A percentile compares a stretch with the other conserved stretches of the same genome.
Evolutionary conservation across 1,140 invertebrate species (phyloP).

Genomic region (Drosophila setifemur): DNA sequence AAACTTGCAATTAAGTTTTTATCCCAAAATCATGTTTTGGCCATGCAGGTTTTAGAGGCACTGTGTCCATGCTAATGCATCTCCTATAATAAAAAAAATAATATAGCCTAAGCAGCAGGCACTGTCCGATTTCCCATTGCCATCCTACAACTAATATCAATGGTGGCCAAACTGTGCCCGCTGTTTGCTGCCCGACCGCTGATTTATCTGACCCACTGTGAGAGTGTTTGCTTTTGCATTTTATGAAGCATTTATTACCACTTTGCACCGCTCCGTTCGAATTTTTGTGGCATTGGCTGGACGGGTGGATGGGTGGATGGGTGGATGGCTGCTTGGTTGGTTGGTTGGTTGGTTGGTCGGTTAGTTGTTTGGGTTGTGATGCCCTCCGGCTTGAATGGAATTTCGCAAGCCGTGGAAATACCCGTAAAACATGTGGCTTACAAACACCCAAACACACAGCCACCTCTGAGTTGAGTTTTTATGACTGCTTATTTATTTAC

Average conservation of each 20-base stretch:
- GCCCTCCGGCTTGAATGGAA: slow-evolving; percentile 49
- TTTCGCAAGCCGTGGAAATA: slow-evolving; percentile 46
- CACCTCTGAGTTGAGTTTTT: slow-evolving; percentile 47
- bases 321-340: no score
- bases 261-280: not conserved
- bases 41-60: slow-evolving; percentile 11
- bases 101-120: slow-evolving; percentile 48
- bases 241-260: slow-evolving; percentile 45
- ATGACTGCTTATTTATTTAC: slow-evolving; percentile 79
- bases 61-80: slow-evolving; percentile 23
- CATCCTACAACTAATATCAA: not conserved
- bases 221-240: slow-evolving; percentile 27
- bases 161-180: slow-evolving; percentile 4
- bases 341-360: no score
- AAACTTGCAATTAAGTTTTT: no score
- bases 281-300: no score
- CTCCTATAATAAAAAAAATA: not conserved
- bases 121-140: not conserved
- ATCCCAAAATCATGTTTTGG: no score
- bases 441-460: slow-evolving; percentile 18
- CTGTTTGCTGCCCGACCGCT: not conserved
- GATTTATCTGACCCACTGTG: slow-evolving; percentile 7
- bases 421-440: slow-evolving; percentile 51
- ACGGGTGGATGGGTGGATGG: no score
- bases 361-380: not conserved